Percentiles rank a stretch among this genome's conserved stretches.
Conservation (phyloP, 2,797 vertebrate species). For the Neomorphus geoffroyi region DNA sequence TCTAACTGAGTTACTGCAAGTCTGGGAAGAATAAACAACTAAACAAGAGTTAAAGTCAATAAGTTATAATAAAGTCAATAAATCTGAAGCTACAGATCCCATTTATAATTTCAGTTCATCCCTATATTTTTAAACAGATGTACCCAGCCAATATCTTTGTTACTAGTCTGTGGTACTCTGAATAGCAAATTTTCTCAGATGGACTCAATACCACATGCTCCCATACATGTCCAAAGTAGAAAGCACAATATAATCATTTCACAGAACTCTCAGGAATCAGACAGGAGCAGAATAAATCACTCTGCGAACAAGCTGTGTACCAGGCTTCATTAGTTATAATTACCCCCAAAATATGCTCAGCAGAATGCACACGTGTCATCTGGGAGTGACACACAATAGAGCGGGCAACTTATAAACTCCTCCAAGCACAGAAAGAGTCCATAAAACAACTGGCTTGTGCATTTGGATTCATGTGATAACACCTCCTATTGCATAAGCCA, state of each 20-base stretch:
- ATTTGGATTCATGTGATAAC: conserved; percentile 86
- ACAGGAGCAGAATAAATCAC: conserved; percentile 85
- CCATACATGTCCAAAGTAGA: conserved; percentile 41
- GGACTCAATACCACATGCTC: conserved; percentile 50
- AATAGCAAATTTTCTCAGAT: conserved; percentile 51
- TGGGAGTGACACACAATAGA: conserved; percentile 91
- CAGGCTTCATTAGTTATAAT: conserved; percentile 97
- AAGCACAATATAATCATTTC: conserved; percentile 64
- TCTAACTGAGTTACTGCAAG: neutral
- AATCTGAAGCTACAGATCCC: conserved; percentile 3
- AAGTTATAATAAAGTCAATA: neutral
- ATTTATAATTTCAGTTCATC: neutral
- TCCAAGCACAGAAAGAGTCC: conserved; percentile 90
- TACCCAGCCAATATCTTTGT: conserved; percentile 30
- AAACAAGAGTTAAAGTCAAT: neutral
- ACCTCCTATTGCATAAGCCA: conserved; percentile 90
- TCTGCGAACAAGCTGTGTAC: conserved; percentile 86
- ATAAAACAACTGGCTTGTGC: conserved; percentile 95
- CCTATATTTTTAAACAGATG: conserved; percentile 38
- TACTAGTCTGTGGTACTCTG: conserved; percentile 42
- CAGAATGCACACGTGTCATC: conserved; percentile 94
- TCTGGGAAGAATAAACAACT: neutral
- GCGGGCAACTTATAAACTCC: conserved; percentile 95
- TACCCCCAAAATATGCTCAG: conserved; percentile 93
- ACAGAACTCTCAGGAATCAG: conserved; percentile 70